These are phyloP conservation scores for Ivindomyrus marchei DNA, from an alignment of 2,113 vertebrate species.

Conservation along the genomic window DNA sequence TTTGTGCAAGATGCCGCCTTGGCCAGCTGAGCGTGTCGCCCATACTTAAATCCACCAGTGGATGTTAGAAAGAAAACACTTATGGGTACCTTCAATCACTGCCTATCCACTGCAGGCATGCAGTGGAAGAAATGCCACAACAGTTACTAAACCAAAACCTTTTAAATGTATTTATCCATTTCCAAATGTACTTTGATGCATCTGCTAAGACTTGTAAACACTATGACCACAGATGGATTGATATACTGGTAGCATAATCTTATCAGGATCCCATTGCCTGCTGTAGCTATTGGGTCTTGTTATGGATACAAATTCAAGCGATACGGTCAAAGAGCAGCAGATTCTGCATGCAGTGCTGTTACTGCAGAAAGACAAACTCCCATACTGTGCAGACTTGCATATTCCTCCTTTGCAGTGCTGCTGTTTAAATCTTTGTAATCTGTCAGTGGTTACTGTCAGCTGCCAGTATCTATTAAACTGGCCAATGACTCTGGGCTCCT, in stretches of 20 bases:
- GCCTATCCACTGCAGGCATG: background rate
- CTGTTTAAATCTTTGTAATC: background rate
- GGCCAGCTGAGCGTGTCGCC: background rate
- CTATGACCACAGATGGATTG: background rate
- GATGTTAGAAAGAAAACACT: background rate
- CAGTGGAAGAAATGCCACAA: background rate
- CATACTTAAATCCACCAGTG: background rate
- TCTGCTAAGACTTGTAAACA: background rate
- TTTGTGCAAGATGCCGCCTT: background rate
- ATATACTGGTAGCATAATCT: background rate
- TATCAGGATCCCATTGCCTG: background rate
- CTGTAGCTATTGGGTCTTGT: background rate
- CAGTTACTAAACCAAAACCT: background rate
- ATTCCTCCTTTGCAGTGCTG: background rate
- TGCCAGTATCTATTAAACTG: background rate
- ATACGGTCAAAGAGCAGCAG: background rate
- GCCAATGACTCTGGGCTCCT: background rate
- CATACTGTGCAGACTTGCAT: background rate
- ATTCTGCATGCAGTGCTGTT: background rate
- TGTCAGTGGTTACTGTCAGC: background rate
- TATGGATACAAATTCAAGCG: background rate
- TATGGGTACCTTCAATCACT: background rate
- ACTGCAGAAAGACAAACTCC: background rate
- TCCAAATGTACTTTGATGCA: background rate
- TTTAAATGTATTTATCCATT: background rate